These are phyloP conservation scores for Gastrophysa polygoni DNA, from an alignment of 2,888 invertebrate species.

Conservation along the genomic window DNA sequence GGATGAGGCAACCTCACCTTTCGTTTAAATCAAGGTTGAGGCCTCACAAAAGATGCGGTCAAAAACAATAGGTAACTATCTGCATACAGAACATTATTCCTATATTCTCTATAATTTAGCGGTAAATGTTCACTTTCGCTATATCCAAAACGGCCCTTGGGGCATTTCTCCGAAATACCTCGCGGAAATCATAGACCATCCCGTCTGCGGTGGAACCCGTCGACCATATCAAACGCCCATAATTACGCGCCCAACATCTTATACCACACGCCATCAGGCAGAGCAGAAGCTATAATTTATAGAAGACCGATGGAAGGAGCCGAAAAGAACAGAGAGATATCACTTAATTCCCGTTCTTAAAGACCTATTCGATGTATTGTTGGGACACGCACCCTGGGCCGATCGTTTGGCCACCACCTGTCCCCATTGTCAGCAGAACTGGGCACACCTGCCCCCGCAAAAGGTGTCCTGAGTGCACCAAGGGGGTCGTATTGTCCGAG, in stretches of 20 bases:
- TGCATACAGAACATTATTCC: too few species aligned
- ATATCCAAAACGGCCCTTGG: background rate
- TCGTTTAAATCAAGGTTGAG: too few species aligned
- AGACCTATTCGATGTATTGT: slow-evolving; percentile 2
- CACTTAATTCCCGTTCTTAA: slow-evolving; percentile 1
- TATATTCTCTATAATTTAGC: background rate
- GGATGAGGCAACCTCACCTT: too few species aligned
- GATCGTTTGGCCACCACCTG: slow-evolving; percentile 20
- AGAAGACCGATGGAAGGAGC: background rate
- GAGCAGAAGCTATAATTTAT: background rate
- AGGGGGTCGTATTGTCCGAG: too few species aligned
- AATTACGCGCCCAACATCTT: too few species aligned
- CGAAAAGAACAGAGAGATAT: background rate
- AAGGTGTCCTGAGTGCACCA: slow-evolving; percentile 13
- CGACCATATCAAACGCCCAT: background rate
- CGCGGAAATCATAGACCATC: background rate
- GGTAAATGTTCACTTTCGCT: too few species aligned
- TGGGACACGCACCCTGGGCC: slow-evolving; percentile 5
- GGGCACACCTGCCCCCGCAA: slow-evolving; percentile 31
- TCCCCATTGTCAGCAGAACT: slow-evolving; percentile 9
- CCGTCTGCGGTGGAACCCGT: background rate
- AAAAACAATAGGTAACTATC: too few species aligned
- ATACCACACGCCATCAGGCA: background rate
- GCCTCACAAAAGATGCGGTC: too few species aligned
- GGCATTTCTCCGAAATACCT: background rate